Percentiles rank a stretch among this genome's conserved stretches.
Conservation (phyloP, 2,888 invertebrate genomes). For the Tigriopus californicus region DNA sequence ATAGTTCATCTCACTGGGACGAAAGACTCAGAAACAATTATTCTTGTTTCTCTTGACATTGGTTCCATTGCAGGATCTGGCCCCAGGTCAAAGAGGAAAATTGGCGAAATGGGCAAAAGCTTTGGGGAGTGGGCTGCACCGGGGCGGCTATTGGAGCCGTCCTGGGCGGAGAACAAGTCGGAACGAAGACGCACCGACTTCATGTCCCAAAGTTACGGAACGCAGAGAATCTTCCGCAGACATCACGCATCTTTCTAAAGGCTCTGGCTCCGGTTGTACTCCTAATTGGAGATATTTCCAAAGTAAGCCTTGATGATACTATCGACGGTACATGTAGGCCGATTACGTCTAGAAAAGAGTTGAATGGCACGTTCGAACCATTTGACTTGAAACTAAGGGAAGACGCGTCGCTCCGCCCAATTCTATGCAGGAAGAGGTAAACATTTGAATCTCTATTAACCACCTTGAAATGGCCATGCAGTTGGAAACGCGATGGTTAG, state of each 20-base stretch:
- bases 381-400: too few relatives aligned
- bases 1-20: too few relatives aligned
- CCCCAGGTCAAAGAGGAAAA: not conserved
- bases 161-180: not conserved
- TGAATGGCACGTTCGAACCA: too few relatives aligned
- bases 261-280: not conserved
- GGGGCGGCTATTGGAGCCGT: not conserved
- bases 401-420: too few relatives aligned
- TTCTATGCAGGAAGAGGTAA: too few relatives aligned
- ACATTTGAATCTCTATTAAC: too few relatives aligned
- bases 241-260: constrained; percentile 2
- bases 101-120: constrained; percentile 5
- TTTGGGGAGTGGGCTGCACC: not conserved
- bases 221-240: constrained; percentile 9
- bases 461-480: too few relatives aligned
- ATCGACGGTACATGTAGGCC: too few relatives aligned
- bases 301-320: not conserved
- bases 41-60: too few relatives aligned
- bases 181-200: not conserved
- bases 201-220: constrained; percentile 6
- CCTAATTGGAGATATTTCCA: not conserved
- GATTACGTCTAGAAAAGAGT: too few relatives aligned
- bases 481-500: too few relatives aligned
- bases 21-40: too few relatives aligned
- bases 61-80: not conserved